Percentiles rank a stretch among this genome's conserved stretches.
phyloP scores from a whole-genome alignment of 2,797 vertebrate species.

The Picus viridis region DNA sequence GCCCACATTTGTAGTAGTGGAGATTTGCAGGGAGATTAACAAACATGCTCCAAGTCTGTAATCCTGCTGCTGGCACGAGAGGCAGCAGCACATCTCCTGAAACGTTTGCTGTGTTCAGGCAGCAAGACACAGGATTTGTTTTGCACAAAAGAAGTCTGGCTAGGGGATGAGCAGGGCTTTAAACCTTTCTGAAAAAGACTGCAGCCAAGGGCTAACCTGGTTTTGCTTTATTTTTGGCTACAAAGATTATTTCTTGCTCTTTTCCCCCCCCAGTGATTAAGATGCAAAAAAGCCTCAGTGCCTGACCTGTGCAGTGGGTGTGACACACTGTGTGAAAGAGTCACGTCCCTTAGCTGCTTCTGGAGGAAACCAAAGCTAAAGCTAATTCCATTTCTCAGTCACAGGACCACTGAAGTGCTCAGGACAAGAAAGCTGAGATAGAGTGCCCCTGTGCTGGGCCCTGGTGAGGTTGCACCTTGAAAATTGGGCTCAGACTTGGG shows the following conservation, averaged over 20 bases:
- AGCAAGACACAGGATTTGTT: neutral
- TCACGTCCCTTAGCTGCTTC: neutral
- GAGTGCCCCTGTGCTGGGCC: too few relatives aligned
- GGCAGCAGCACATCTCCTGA: neutral
- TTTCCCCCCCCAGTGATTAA: neutral
- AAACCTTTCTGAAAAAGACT: neutral
- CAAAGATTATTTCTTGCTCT: neutral
- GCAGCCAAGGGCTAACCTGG: neutral
- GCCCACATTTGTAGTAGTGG: neutral
- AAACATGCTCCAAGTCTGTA: neutral
- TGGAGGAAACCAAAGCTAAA: neutral
- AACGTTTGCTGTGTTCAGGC: neutral
- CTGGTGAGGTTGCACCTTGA: too few relatives aligned
- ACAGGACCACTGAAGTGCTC: constrained; percentile 20
- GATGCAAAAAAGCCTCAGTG: neutral
- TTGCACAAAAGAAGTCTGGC: neutral
- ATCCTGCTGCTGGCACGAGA: neutral
- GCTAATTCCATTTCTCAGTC: neutral
- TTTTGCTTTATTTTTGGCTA: neutral
- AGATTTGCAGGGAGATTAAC: neutral
- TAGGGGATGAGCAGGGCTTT: neutral
- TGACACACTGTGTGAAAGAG: neutral
- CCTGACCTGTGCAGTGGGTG: neutral
- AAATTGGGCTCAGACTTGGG: too few relatives aligned
- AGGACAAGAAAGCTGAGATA: neutral